A percentile compares a stretch with the other conserved stretches of the same genome.
phyloP scores from a whole-genome alignment of 2,888 invertebrate genomes.

The Pseudococcus jackbeardsleyi region DNA sequence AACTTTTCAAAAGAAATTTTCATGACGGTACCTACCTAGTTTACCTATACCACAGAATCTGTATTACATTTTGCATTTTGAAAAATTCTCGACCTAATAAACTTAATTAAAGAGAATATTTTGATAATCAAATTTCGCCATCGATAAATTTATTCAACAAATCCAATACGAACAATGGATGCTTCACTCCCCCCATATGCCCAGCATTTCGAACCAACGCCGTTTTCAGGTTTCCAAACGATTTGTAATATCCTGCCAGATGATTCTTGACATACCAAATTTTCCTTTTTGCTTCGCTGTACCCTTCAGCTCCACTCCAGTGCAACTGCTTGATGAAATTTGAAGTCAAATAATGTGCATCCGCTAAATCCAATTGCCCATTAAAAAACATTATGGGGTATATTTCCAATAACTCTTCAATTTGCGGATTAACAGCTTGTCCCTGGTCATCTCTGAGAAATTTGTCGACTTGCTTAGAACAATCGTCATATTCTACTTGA shows the following conservation, averaged over 20 bases:
- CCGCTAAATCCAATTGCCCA: conserved; percentile 93
- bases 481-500: conserved; percentile 78
- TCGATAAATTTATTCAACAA: conserved; percentile 74
- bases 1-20: no score
- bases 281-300: conserved; percentile 75
- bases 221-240: conserved; percentile 80
- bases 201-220: conserved; percentile 83
- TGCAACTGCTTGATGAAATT: conserved; percentile 71
- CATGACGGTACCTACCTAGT: no score
- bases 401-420: conserved; percentile 76
- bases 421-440: conserved; percentile 82
- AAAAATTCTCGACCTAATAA: no score
- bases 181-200: conserved; percentile 84
- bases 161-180: conserved; percentile 82
- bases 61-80: no score
- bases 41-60: no score
- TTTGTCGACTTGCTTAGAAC: conserved; percentile 76
- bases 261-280: conserved; percentile 77
- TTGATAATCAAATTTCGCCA: no score
- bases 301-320: conserved; percentile 77
- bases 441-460: conserved; percentile 82
- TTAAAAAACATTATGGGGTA: conserved; percentile 85
- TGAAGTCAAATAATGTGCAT: conserved; percentile 83
- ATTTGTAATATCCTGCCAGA: conserved; percentile 82
- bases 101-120: no score